Evolutionary conservation across 2,888 invertebrate genomes (phyloP).

Genomic region (Hirudinaria manillensis): DNA sequence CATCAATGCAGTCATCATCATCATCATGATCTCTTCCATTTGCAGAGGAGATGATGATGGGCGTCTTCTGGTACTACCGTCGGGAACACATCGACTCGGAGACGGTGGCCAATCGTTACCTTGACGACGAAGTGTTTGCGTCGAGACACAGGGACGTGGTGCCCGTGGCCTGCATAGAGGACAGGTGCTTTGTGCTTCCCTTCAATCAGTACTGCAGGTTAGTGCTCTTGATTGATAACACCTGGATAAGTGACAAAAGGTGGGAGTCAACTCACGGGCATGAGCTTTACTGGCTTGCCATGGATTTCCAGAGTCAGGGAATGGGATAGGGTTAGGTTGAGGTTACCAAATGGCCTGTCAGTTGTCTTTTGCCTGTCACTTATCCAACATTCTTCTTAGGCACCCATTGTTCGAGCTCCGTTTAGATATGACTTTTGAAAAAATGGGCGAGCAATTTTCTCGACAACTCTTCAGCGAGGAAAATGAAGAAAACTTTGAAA

Average conservation of each 20-base stretch:
- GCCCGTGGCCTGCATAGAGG: slow-evolving; percentile 93
- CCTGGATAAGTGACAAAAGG: not conserved
- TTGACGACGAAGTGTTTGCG: slow-evolving; percentile 68
- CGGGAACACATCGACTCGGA: slow-evolving; percentile 89
- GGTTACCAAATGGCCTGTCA: no score
- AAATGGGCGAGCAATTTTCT: not conserved
- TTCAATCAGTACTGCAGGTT: slow-evolving; percentile 94
- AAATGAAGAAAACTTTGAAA: not conserved
- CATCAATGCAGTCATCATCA: no score
- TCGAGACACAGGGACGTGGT: slow-evolving; percentile 89
- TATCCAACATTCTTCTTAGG: no score
- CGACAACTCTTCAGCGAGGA: not conserved
- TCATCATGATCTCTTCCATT: not conserved
- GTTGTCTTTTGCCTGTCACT: no score
- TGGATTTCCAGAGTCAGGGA: no score
- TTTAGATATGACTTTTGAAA: no score
- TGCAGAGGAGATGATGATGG: slow-evolving; percentile 93
- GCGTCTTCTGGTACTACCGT: slow-evolving; percentile 91
- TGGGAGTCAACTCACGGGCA: no score
- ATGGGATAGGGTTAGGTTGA: no score
- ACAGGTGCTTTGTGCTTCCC: slow-evolving; percentile 91
- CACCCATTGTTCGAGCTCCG: no score
- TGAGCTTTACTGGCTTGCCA: no score
- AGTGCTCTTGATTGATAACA: not conserved
- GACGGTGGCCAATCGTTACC: slow-evolving; percentile 20